Base-by-base conservation (phyloP, 2,888 invertebrate genomes). In the Aphidoletes aphidimyza region DNA sequence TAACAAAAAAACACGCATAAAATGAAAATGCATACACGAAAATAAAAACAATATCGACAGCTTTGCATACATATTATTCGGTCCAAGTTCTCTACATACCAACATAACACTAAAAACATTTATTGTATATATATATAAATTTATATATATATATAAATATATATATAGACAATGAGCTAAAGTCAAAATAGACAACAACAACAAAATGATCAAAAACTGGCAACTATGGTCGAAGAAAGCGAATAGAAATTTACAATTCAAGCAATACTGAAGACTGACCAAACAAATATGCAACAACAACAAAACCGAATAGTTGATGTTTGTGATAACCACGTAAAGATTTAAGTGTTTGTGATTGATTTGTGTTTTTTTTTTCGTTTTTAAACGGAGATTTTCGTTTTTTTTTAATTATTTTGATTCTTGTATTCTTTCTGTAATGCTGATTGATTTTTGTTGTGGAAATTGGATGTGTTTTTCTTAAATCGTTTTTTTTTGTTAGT, bases 261-360 rank as follows among this genome's bases (percentile, higher is more conserved):
- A n/a, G 5, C 5, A 81, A 37, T n/a, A 81, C n/a, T n/a, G n/a
- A n/a, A 81, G 0, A 81, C 37, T 2, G 37, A 81, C 6, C 36
- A n/a, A 37, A n/a, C 3, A 6, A 36, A 36, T 36, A 17, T 36
- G 17, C 36, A 81, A 37, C 37, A 37, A 81, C 6, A 78, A 17
- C 5, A 36, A 78, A 81, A 81, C 36, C 81, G 37, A 81, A 81
- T 81, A 81, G 81, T 81, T 81, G 37, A 81, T 81, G 81, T 81
- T 81, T 81, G 81, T 81, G 81, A 30, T 6, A 54, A 81, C n/a
- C 37, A 36, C 78, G 34, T 78, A 36, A 19, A 37, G 6, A 81
- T 37, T 81, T 19, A 81, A 69, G 69, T 69, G 34, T 69, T 69
- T 69, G 69, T 34, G 30, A 69, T 30, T 9, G 42, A 1, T 69